Percentiles rank a stretch among this genome's conserved stretches.
phyloP scores from a whole-genome alignment of 2,888 invertebrate species.

The Norana najaformis region DNA sequence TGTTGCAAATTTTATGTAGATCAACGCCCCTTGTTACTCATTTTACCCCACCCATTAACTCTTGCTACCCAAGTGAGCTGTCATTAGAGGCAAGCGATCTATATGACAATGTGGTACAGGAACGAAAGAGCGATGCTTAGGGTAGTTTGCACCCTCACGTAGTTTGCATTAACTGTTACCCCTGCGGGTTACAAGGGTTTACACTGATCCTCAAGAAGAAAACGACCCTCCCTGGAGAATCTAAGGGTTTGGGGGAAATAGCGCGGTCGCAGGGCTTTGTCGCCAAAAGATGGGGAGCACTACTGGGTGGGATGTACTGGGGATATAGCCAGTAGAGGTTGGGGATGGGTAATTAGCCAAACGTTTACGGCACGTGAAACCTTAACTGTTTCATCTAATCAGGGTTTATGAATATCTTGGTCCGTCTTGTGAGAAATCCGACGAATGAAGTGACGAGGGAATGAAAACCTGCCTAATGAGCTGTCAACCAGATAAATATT shows the following conservation, averaged over 20 bases:
- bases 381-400: slow-evolving; percentile 1
- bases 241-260: background rate
- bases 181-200: background rate
- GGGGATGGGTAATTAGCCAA: background rate
- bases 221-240: background rate
- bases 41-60: background rate
- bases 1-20: background rate
- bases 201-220: background rate
- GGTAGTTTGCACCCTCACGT: background rate
- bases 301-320: background rate
- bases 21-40: background rate
- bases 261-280: background rate
- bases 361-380: too few species aligned
- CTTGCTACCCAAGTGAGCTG: background rate
- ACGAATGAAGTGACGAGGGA: background rate
- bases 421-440: background rate
- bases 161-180: background rate
- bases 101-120: background rate
- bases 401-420: background rate
- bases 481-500: background rate
- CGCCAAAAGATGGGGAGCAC: background rate
- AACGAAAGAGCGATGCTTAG: too few species aligned
- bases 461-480: background rate
- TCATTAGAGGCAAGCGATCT: background rate
- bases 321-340: background rate